phyloP scores from a whole-genome alignment of 2,888 invertebrate genomes.

The Rapana venosa region DNA sequence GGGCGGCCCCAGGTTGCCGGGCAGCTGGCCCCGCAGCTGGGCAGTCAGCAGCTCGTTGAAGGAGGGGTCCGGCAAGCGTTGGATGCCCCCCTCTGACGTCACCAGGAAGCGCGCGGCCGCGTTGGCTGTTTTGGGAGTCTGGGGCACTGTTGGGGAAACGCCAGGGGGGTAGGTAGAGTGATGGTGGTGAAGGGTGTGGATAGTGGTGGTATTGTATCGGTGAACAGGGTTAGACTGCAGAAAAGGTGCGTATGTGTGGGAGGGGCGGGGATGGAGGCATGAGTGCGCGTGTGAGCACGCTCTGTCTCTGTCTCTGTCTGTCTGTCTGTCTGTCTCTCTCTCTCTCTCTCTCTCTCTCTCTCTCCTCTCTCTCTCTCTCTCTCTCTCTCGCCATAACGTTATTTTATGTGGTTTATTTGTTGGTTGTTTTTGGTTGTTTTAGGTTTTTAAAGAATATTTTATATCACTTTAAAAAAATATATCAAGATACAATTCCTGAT shows the following conservation, averaged over 20 bases:
- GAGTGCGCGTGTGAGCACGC: neutral
- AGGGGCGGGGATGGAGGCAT: neutral
- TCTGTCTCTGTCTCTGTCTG: slow-evolving; percentile 13
- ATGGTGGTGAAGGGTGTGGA: neutral
- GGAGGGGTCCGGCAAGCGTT: slow-evolving; percentile 26
- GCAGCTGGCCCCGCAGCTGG: slow-evolving; percentile 54
- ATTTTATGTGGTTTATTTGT: no score
- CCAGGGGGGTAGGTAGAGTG: neutral
- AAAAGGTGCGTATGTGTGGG: neutral
- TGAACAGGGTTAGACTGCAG: neutral
- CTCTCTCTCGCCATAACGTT: no score
- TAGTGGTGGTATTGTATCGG: neutral
- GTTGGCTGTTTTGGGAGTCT: neutral
- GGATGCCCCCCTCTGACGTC: slow-evolving; percentile 51
- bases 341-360: slow-evolving; percentile 23
- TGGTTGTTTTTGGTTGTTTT: no score
- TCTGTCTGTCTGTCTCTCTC: slow-evolving; percentile 20
- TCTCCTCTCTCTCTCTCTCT: slow-evolving; percentile 14
- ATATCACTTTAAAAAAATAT: no score
- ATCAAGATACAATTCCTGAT: no score
- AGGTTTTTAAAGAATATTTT: no score
- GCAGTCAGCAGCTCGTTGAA: slow-evolving; percentile 62
- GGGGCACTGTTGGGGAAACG: neutral
- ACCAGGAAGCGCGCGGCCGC: neutral
- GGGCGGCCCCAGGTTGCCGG: slow-evolving; percentile 53